These are phyloP conservation scores for Calephelis nemesis DNA, from an alignment of 1,140 invertebrate species.

Conservation along the genomic window DNA sequence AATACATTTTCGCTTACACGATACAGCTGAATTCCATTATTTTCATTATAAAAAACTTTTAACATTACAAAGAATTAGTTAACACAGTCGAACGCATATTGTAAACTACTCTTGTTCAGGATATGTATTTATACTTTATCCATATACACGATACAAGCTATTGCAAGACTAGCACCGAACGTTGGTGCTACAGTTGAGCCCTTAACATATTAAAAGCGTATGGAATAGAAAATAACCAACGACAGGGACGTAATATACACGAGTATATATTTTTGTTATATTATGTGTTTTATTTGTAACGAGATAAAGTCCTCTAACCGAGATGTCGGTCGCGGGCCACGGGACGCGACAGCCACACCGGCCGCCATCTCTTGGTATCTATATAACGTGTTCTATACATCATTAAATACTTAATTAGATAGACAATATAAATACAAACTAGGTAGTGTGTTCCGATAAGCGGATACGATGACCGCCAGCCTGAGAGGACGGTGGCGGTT, in stretches of 20 bases:
- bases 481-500: too few species aligned
- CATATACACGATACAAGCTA: background rate
- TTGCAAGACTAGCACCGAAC: slow-evolving; percentile 5
- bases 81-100: slow-evolving; percentile 1
- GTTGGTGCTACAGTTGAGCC: slow-evolving; percentile 7
- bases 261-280: slow-evolving; percentile 13
- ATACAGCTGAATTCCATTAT: background rate
- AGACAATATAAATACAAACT: too few species aligned
- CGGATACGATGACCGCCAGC: too few species aligned
- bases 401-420: too few species aligned
- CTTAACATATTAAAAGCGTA: slow-evolving; percentile 8
- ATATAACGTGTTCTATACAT: too few species aligned
- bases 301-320: slow-evolving; percentile 21
- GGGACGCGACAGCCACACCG: too few species aligned
- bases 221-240: slow-evolving; percentile 17
- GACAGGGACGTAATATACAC: slow-evolving; percentile 9
- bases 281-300: slow-evolving; percentile 17
- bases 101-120: background rate
- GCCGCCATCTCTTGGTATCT: too few species aligned
- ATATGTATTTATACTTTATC: background rate
- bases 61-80: background rate
- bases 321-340: background rate
- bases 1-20: slow-evolving; percentile 9
- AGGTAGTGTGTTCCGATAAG: too few species aligned
- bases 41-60: slow-evolving; percentile 1